Evolutionary conservation across 2,797 vertebrate genomes (phyloP), one percentile per base, ranked within the genome.

Genomic region (Acipenser ruthenus): DNA sequence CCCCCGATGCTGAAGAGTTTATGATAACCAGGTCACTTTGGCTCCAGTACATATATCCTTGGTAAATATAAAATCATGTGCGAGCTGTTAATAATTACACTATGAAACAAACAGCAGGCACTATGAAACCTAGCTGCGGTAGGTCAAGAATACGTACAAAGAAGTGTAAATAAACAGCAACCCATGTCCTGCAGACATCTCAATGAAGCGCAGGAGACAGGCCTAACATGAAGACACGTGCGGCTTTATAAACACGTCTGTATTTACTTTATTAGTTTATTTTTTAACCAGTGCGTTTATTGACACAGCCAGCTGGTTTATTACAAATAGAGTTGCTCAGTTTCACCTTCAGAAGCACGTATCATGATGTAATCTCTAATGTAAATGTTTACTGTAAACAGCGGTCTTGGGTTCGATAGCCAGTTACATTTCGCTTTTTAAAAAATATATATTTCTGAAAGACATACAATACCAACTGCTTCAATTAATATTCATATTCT

Each of bases 281-380:
- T 68, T 81, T 84, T 78, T 82, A 82, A 77, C 67, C 77, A 77
- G 73, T 78, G 70, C 82, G 78, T 81, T 82, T 81, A 80, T 74
- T 78, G 80, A 75, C 79, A 73, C 65, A 70, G 77, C 74, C 75
- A 80, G 78, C 71, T 78, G 72, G 80, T 83, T 82, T 37, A 37
- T 37, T 37, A 37, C 37, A 4, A 4, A 37, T 1, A 18, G 4
- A 37, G 1, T 37, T 37, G 37, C 37, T 37, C 37, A 37, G 37
- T 37, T 37, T 37, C 37, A 37, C 37, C 37, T 37, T 37, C 37
- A 37, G 37, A 37, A 37, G 37, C 37, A 37, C 37, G 5, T 37
- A 37, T 37, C 37, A 37, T 37, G 37, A 37, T 37, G 37, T 37
- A 4, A 37, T 37, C 37, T 37, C 37, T 37, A 37, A 4, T 4